Base-by-base conservation (phyloP, 1,140 invertebrate species). In the Drosophila azteca region DNA sequence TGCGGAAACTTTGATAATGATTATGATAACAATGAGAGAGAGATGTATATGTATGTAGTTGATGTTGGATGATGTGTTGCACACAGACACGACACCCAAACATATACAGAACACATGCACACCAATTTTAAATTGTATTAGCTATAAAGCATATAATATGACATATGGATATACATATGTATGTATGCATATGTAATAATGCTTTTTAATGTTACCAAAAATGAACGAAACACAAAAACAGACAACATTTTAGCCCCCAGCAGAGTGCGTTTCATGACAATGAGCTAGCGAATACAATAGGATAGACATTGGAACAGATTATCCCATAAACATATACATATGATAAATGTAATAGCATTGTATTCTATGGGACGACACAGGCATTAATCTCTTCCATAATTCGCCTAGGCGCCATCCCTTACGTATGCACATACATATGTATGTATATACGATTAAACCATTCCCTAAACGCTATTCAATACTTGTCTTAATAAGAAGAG, bases 91-190 rank as follows among this genome's bases (percentile, higher is more conserved):
- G 20, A 15, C 44, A 62, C 44, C 15, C 26, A 26, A 29, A 63
- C 45, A 44, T 22, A 49, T 13, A 77, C 24, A 66, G 5, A 57
- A 57, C 20, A 29, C 48, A 75, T 46, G 26, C 39, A 79, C 64
- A 29, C 58, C 63, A 79, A 83, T 70, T 75, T 79, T 48, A 54
- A 72, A 77, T 81, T 77, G 53, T 71, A 76, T 66, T 70, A 69
- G 52, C 58, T 43, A 54, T 29, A 20, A 59, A 48, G 48, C 50
- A 29, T 51, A 57, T 26, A 57, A 58, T 24, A 44, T 50, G 17
- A 54, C 20, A 61, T 51, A 50, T 59, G 35, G 66, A 66, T 58
- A 45, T 29, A 22, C 35, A 58, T 65, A 58, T 39, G 2, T 50
- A 29, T 65, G 43, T 57, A 62, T 11, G 35, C 7, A 29, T 7